Evolutionary conservation across 2,113 vertebrate genomes (phyloP).

Genomic region (Mystacornis crossleyi): DNA sequence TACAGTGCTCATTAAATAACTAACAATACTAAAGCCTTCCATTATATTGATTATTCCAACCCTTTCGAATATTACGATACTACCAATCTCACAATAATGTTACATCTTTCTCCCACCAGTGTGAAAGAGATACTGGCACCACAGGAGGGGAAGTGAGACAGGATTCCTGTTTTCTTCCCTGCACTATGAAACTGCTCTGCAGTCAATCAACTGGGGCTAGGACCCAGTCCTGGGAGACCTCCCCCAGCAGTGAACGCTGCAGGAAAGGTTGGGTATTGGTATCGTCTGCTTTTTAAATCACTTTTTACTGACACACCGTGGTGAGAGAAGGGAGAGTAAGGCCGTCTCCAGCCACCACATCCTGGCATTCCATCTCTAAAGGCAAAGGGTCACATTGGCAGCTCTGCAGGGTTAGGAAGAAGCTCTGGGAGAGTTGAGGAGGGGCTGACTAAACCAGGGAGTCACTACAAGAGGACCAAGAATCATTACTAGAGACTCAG

Average conservation of each 20-base stretch:
- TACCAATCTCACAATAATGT: neutral
- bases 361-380: neutral
- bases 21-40: neutral
- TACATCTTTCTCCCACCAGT: neutral
- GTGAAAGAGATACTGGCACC: neutral
- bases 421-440: neutral
- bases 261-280: neutral
- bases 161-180: neutral
- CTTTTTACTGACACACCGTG: neutral
- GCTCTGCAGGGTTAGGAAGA: neutral
- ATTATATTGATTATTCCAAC: neutral
- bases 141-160: neutral
- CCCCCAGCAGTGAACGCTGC: fast-evolving
- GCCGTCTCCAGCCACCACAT: neutral
- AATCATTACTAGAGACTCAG: neutral
- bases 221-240: neutral
- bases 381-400: fast-evolving
- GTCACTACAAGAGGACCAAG: neutral
- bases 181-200: neutral
- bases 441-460: neutral
- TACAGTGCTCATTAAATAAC: neutral
- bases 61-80: neutral
- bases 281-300: neutral
- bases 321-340: neutral
- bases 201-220: neutral